A percentile compares a stretch with the other conserved stretches of the same genome.
Evolutionary conservation across 2,797 vertebrate genomes (phyloP).

Genomic region (Sebastes kiyomatsui): DNA sequence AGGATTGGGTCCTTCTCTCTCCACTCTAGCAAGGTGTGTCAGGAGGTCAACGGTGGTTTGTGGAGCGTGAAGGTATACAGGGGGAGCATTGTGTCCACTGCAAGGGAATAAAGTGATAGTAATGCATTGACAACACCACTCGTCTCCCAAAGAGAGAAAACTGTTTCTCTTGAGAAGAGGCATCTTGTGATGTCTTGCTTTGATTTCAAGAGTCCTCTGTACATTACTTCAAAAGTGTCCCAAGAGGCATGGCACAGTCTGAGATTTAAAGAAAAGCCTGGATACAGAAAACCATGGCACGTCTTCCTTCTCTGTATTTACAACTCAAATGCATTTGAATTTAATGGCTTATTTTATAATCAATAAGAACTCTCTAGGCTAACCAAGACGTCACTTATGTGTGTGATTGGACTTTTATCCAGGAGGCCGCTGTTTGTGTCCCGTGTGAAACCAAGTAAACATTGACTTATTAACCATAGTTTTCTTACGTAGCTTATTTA

Average conservation of each 20-base stretch:
- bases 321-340: neutral
- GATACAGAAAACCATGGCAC: neutral
- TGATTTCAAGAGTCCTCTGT: conserved; percentile 54
- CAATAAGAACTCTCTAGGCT: neutral
- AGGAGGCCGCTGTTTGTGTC: neutral
- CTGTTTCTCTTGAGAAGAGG: conserved; percentile 26
- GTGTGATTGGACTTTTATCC: neutral
- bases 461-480: neutral
- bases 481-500: neutral
- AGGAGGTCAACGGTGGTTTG: conserved; percentile 65
- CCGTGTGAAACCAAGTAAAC: neutral
- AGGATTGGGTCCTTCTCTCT: conserved; percentile 52
- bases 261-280: conserved; percentile 15
- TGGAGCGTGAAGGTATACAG: conserved; percentile 63
- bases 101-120: conserved; percentile 61
- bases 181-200: conserved; percentile 35
- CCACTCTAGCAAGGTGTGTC: conserved; percentile 67
- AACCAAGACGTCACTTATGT: neutral
- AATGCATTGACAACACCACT: conserved; percentile 65
- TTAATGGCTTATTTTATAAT: neutral
- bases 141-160: conserved; percentile 20
- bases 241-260: neutral
- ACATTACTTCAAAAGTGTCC: conserved; percentile 27
- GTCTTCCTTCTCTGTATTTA: neutral
- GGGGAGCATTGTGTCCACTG: conserved; percentile 41